Base-by-base conservation (phyloP, 2,113 vertebrate species). In the Lamprotornis superbus region DNA sequence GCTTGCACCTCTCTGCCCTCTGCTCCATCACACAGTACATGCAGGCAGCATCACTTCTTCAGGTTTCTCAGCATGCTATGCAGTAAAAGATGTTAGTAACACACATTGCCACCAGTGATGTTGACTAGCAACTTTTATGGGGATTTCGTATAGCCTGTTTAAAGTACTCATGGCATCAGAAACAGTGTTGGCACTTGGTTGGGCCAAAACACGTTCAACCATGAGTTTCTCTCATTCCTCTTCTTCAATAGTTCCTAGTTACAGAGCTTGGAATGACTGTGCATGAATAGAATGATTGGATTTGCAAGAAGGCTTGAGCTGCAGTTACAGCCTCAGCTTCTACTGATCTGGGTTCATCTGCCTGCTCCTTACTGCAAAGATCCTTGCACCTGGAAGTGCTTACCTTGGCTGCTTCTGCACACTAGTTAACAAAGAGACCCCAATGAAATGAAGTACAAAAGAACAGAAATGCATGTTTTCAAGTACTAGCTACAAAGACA, bases 11-110 rank as follows among this genome's bases (percentile, higher is more conserved):
- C 56, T 59, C 42, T 65, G 40, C 35, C 40, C 56, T 37, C 22
- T 24, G 37, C 33, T 59, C 44, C 7, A 60, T 14, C 28, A 46
- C 20, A 30, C 0, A 0, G 6, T 24, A 24, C 15, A n/a, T 0
- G 0, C 53, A 60, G 46, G 30, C 78, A 82, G 46, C 46, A 68
- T 52, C 46, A 89, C n/a, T 60, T 59, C 44, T n/a, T 60, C 53
- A 60, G 61, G 2, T 24, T 59, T 24, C 24, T 53, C 53, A n/a
- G 24, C 61, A 82, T 53, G 46, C 61, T 60, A 46, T 40, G 39
- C 46, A 68, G 61, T n/a, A 75, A 52, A 68, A 47, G 4, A 10
- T 73, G 42, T 49, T 33, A 33, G 21, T 31, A 42, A 57, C 9
- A 73, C 21, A 73, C 42, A 49, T 35, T 49, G 57, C 21, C 42